Evolutionary conservation across 2,797 vertebrate species (phyloP), one percentile per base, ranked within the genome.

Genomic region (Chelidonichthys spinosus): DNA sequence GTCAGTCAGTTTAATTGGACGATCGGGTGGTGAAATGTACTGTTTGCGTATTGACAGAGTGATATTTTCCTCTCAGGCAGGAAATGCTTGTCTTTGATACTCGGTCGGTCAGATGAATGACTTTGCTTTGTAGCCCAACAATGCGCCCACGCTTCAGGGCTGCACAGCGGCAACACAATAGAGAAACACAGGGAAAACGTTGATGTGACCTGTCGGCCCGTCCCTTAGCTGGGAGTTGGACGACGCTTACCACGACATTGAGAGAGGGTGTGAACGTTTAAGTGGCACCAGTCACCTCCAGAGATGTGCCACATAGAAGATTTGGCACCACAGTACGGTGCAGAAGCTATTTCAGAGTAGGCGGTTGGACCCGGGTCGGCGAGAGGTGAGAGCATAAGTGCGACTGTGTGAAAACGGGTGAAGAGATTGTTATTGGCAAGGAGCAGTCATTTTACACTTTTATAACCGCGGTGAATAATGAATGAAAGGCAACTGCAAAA

Each of bases 391-490:
- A 72, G 71, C 77, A 79, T 50, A 78, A 70, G 77, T 62, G 76
- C 3, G 35, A 79, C 77, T 56, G 86, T 74, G 89, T 85, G 84
- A 89, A 89, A 86, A 63, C 55, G 44, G 68, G 70, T 40, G 78
- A 72, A 66, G 69, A 76, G 70, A 71, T 69, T 54, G 70, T 79
- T 75, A 81, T 84, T 78, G 82, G 68, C 76, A 69, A 72, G 64
- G 53, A 85, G 75, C 70, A 74, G 84, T 73, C 72, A 69, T 90
- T 90, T 90, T 89, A 82, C 89, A 85, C 86, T 90, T 89, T 87
- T 79, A 82, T 78, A 85, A 79, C 72, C 0, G 2, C 25, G 1
- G 63, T 92, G 81, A 93, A 92, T 93, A 90, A 91, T 92, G 72
- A 88, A 92, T 92, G 89, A 91, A 82, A 83, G 64, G 85, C 66